Base-by-base conservation (phyloP, 2,888 invertebrate genomes). In the Hirudinaria manillensis region DNA sequence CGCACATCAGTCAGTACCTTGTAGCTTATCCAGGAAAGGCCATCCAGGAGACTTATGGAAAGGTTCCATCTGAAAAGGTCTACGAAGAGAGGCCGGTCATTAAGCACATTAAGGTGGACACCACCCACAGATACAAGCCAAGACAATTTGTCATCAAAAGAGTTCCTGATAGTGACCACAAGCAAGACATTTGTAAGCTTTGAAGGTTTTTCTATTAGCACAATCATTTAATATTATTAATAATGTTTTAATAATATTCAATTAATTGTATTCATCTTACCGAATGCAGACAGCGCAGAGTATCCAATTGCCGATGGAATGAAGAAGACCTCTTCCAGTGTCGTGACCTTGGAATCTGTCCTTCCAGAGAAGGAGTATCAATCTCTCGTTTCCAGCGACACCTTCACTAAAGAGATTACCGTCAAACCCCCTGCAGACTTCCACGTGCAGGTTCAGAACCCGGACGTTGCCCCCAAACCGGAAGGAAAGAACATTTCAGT, bases 401-500 rank as follows among this genome's bases (percentile, higher is more conserved):
- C 77, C 32, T 80, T 80, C 75, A 79, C 77, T 21, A 75, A 75
- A 51, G 74, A 77, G 29, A 79, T 80, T 71, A 77, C 75, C n/a
- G 74, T 78, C 36, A 68, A 77, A 21, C 80, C 83, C 1, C 83
- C 83, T 13, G 77, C 79, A 10, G 36, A 75, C 53, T 77, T 77
- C 72, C 56, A 61, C 36, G 68, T 73, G 7, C 65, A 73, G 65
- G 56, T 45, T 16, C 72, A 78, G 27, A 68, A 77, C 36, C 51
- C 81, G 61, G 81, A 81, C 29, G 77, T 78, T 7, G 80, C 82
- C 3, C 84, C 84, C 7, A 80, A 80, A n/a, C 83, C 84, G 0
- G 79, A 80, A n/a, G 79, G 82, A 2, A 78, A 80, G 6, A 75
- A 76, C 24, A 81, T 81, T 24, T 81, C 81, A 3, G 68, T 79